Evolutionary conservation across 2,797 vertebrate species (phyloP).

Genomic region (Tympanoctomys barrerae): DNA sequence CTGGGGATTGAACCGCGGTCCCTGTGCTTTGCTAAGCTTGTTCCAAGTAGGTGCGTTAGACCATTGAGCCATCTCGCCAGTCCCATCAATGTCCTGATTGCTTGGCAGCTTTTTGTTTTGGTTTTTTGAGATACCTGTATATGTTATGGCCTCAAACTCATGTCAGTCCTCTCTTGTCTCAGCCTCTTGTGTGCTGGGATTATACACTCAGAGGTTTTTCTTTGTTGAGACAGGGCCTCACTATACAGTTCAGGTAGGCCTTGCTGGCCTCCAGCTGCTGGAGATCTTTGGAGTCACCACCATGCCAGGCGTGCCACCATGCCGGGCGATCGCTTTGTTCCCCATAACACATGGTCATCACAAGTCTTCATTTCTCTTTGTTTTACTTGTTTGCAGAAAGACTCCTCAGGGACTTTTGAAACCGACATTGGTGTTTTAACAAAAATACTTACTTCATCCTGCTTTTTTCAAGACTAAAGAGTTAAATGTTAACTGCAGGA

Average conservation of each 20-base stretch:
- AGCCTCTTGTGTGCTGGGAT: too few relatives aligned
- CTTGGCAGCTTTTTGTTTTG: neutral
- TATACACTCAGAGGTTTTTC: too few relatives aligned
- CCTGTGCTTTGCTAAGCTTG: too few relatives aligned
- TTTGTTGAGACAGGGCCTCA: neutral
- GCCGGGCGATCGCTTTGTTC: neutral
- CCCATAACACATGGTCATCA: neutral
- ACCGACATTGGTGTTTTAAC: slow-evolving; percentile 30
- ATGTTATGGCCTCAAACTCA: neutral
- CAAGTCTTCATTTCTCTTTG: neutral
- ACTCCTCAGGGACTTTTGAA: neutral
- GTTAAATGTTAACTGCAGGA: neutral
- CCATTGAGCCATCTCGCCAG: too few relatives aligned
- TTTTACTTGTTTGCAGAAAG: slow-evolving; percentile 28
- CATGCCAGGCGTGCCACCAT: neutral
- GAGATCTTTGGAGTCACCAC: neutral
- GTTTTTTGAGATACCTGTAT: neutral
- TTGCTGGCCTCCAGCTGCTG: neutral
- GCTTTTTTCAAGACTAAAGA: slow-evolving; percentile 27
- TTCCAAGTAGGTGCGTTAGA: too few relatives aligned
- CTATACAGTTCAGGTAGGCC: neutral
- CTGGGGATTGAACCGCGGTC: too few relatives aligned
- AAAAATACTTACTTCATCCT: neutral
- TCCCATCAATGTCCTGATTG: neutral
- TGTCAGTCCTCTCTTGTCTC: neutral